Evolutionary conservation across 2,797 vertebrate species (phyloP), one percentile per base, ranked within the genome.

Genomic region (Acanthornis magna): DNA sequence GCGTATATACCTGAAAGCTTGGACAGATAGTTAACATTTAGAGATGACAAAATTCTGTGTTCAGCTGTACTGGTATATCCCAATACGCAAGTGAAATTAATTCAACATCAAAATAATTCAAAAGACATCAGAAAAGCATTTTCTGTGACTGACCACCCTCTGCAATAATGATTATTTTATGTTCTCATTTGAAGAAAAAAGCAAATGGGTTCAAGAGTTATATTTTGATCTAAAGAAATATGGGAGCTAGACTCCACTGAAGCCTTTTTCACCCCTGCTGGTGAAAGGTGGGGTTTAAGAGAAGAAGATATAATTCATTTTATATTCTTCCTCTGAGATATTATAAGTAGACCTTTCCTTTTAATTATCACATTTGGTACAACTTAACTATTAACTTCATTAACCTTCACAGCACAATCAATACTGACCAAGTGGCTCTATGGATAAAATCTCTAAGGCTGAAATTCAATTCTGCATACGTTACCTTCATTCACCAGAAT

Each of bases 401-500:
- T 48, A 75, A 26, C 11, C 16, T 58, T 71, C 38, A 14, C 13
- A 83, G 30, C 45, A 61, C 17, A 54, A 5, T 50, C 16, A 62
- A 13, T 45, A 16, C 50, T 20, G 25, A 27, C 10, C 34, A 57
- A 77, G 22, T 20, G 20, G 30, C 13, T 55, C 10, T 54, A 47
- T 6, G 30, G 36, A 54, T 40, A 68, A 89, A 79, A 80, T 48
- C 30, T 77, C n/a, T 55, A 51, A 68, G 18, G 38, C 3, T 17
- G 20, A 83, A 90, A 72, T 79, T 18, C 65, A 88, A 67, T 43
- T 30, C 10, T 91, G 25, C 27, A 68, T 66, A 72, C 50, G 7
- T 93, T 96, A 97, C 95, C 96, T 96, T 72, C 1, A 25, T 34
- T 62, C 70, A 78, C 4, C 42, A 75, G 76, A 77, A 32, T 70